Conservation (phyloP, 2,113 vertebrate genomes). For the Oncorhynchus mykiss region DNA sequence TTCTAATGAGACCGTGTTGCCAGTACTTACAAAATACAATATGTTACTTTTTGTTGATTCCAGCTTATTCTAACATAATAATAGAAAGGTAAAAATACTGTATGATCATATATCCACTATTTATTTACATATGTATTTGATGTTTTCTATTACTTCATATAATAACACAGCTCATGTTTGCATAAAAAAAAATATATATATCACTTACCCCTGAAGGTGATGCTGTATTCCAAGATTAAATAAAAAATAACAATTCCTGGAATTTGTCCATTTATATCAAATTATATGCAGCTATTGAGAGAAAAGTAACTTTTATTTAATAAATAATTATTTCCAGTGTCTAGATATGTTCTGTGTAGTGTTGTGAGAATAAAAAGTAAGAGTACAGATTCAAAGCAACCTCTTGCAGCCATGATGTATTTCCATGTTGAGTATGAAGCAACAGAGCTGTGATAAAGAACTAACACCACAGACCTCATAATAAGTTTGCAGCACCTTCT, state of each 20-base stretch:
- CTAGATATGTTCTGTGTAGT: conserved; percentile 11
- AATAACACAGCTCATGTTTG: conserved; percentile 27
- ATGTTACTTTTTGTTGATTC: too few relatives aligned
- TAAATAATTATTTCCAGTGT: conserved; percentile 59
- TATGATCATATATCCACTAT: neutral
- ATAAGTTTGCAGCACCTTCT: conserved; percentile 40
- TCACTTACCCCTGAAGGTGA: conserved; percentile 47
- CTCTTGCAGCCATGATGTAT: conserved; percentile 55
- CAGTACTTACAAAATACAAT: too few relatives aligned
- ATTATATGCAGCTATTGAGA: conserved; percentile 66
- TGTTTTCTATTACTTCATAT: neutral
- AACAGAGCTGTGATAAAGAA: conserved; percentile 45
- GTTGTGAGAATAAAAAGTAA: conserved; percentile 66
- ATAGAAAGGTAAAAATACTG: neutral
- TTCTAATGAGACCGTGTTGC: too few relatives aligned
- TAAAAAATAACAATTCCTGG: conserved; percentile 22
- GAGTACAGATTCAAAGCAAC: conserved; percentile 63
- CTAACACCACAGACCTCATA: conserved; percentile 50
- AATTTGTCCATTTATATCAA: conserved; percentile 67
- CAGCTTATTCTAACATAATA: neutral
- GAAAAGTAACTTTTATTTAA: conserved; percentile 66
- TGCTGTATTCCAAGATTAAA: conserved; percentile 46
- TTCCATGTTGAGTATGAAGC: conserved; percentile 56
- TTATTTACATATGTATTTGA: neutral
- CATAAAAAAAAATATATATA: conserved; percentile 37